Conservation (phyloP, 2,888 invertebrate genomes). For the Myopa testacea region DNA sequence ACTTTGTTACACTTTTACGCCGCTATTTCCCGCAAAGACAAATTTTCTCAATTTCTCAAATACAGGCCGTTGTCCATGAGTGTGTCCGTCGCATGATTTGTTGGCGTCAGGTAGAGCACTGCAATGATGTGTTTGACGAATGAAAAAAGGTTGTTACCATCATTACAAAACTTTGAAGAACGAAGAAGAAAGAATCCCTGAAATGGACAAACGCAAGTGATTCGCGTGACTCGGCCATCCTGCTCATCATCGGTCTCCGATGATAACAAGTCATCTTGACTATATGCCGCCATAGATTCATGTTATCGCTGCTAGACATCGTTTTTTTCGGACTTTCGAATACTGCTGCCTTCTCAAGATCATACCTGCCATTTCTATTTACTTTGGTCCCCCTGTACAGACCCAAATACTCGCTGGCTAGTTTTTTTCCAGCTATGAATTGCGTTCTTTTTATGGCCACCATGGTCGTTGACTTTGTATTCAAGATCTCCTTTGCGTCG, state of each 20-base stretch:
- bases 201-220: too few relatives aligned
- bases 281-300: conserved; percentile 43
- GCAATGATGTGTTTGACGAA: too few relatives aligned
- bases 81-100: too few relatives aligned
- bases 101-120: too few relatives aligned
- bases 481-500: conserved; percentile 28
- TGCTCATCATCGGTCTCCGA: conserved; percentile 42
- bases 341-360: conserved; percentile 42
- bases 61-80: too few relatives aligned
- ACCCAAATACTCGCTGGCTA: conserved; percentile 44
- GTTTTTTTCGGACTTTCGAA: conserved; percentile 43
- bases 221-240: conserved; percentile 46
- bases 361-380: conserved; percentile 41
- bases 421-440: conserved; percentile 45
- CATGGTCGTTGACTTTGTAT: conserved; percentile 42
- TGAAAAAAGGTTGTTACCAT: too few relatives aligned
- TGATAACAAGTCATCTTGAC: conserved; percentile 38
- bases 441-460: conserved; percentile 46
- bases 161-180: too few relatives aligned
- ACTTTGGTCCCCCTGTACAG: conserved; percentile 46
- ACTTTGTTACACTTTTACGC: too few relatives aligned
- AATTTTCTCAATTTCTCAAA: too few relatives aligned
- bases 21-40: too few relatives aligned
- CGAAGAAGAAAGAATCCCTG: too few relatives aligned
- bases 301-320: conserved; percentile 41